Evolutionary conservation across 2,113 vertebrate genomes (phyloP), one percentile per base, ranked within the genome.

Genomic region (Albula glossodonta): DNA sequence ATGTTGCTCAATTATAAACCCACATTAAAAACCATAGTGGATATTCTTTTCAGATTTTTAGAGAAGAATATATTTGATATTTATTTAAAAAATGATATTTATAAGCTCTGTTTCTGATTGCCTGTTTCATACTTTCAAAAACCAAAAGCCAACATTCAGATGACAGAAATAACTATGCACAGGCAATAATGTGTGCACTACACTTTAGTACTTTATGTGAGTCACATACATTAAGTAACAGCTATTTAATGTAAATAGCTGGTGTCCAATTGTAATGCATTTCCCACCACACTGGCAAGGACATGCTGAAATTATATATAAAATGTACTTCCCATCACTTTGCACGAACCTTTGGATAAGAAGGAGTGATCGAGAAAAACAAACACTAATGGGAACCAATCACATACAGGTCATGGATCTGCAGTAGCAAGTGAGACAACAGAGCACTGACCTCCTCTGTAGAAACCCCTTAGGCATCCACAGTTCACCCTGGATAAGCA

Each of bases 291-390:
- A 7, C n/a, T 0, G 52, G 31, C 15, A 8, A 25, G 41, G 52
- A 57, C 15, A 5, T 82, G 80, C 88, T 87, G 60, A 78, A 82
- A 83, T 48, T 78, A 78, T 78, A 51, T 88, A 53, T 83, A 70
- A 86, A 82, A 78, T 50, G 12, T 81, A 84, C 80, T 78, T 53
- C 31, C 81, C 86, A 86, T 88, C 82, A 84, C 86, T 88, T 79
- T 74, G 25, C 41, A 2, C 19, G 49, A 49, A 70, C 82, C 87
- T 79, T 84, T 48, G 48, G 63, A 84, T 82, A 60, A n/a, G 2
- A 51, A 31, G 49, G 70, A 57, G 53, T 41, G 19, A 82, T 80
- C n/a, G 51, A 83, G 11, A 50, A 48, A 19, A 48, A 78, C 12
- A 78, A 4, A 78, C 2, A 74, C 70, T 74, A 74, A 74, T 25